Percentiles rank a stretch among this genome's conserved stretches.
Evolutionary conservation across 2,113 vertebrate genomes (phyloP).

Genomic region (Calyptommatus sinebrachiatus): DNA sequence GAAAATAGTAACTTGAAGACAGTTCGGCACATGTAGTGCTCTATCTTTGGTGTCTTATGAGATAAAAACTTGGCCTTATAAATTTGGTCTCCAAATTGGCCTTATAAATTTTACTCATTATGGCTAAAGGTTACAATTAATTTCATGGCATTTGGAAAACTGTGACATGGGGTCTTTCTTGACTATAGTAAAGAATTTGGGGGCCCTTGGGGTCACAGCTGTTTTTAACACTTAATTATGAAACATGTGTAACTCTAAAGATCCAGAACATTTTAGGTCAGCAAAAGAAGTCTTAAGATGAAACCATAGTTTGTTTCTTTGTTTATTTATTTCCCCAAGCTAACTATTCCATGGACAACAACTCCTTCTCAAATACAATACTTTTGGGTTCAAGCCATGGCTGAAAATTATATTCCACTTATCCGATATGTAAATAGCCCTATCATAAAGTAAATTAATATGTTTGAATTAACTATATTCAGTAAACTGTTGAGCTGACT

Average conservation of each 20-base stretch:
- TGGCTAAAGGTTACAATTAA: conserved; percentile 47
- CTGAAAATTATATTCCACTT: too few relatives aligned
- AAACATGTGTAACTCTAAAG: conserved; percentile 23
- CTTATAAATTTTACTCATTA: conserved; percentile 47
- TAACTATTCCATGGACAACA: not conserved
- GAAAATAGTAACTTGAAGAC: conserved; percentile 17
- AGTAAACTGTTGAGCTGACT: too few relatives aligned
- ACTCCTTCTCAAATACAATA: not conserved
- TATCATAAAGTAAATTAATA: too few relatives aligned
- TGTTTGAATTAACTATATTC: too few relatives aligned
- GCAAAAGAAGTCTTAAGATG: not conserved
- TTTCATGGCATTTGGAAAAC: conserved; percentile 58
- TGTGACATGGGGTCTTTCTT: conserved; percentile 49
- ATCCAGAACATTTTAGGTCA: conserved; percentile 9
- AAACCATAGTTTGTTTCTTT: not conserved
- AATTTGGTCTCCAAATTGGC: conserved; percentile 38
- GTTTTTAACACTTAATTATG: conserved; percentile 35
- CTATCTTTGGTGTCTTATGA: conserved; percentile 31
- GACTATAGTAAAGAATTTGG: conserved; percentile 33
- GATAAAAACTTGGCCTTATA: conserved; percentile 37
- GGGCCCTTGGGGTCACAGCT: conserved; percentile 27
- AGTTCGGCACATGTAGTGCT: conserved; percentile 2
- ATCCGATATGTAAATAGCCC: too few relatives aligned
- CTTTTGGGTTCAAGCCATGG: not conserved
- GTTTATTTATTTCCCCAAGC: not conserved